Conservation (phyloP, 2,888 invertebrate species). For the Orgyia antiqua region DNA sequence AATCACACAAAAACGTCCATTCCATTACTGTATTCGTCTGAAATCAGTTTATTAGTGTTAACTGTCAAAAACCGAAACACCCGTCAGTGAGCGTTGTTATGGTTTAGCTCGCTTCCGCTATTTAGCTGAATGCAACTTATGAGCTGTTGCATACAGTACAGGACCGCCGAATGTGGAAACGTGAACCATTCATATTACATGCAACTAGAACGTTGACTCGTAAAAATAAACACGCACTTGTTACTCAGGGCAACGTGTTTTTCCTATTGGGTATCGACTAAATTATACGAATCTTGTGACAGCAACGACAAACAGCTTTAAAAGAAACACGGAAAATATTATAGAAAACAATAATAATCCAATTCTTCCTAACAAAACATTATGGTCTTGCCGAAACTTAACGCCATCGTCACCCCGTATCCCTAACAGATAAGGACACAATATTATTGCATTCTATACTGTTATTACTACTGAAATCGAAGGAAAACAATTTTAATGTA, state of each 20-base stretch:
- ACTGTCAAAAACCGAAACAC: constrained; percentile 58
- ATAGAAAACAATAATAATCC: too few species aligned
- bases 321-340: too few species aligned
- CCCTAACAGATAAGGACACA: too few species aligned
- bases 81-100: constrained; percentile 56
- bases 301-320: constrained; percentile 1
- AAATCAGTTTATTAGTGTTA: constrained; percentile 63
- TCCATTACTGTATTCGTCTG: constrained; percentile 58
- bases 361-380: too few species aligned
- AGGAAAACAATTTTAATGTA: too few species aligned
- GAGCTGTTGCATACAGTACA: constrained; percentile 22
- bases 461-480: too few species aligned
- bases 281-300: constrained; percentile 4
- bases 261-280: constrained; percentile 5
- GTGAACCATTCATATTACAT: constrained; percentile 35
- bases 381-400: too few species aligned
- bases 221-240: constrained; percentile 53
- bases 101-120: constrained; percentile 64
- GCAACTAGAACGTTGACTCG: constrained; percentile 50
- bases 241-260: constrained; percentile 15
- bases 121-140: constrained; percentile 32
- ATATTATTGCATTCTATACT: too few species aligned
- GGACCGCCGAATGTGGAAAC: constrained; percentile 35
- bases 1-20: constrained; percentile 21
- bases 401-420: too few species aligned